phyloP scores from a whole-genome alignment of 2,888 invertebrate genomes.

The Hydropsyche betteni region DNA sequence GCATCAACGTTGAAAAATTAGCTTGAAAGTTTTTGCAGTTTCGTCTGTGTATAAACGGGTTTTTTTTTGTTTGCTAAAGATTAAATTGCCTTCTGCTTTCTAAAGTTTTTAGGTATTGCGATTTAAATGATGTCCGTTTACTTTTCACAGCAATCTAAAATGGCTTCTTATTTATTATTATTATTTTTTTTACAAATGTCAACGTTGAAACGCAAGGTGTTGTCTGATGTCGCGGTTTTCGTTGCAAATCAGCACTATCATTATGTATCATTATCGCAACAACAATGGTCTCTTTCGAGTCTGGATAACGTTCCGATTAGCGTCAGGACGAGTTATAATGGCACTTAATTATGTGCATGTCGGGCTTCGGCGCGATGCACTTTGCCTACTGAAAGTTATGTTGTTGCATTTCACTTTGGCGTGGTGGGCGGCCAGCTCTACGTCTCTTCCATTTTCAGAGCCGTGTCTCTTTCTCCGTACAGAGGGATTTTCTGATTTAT shows the following conservation, averaged over 20 bases:
- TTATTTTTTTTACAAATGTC: conserved; percentile 1
- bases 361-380: too few relatives aligned
- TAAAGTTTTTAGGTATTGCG: conserved; percentile 15
- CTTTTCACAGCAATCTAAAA: too few relatives aligned
- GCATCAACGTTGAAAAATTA: neutral
- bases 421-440: too few relatives aligned
- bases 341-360: conserved; percentile 20
- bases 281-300: conserved; percentile 8
- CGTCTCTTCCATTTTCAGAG: neutral
- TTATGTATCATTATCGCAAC: conserved; percentile 18
- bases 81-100: conserved; percentile 15
- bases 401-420: too few relatives aligned
- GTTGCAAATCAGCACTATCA: conserved; percentile 5
- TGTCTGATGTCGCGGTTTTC: neutral
- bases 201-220: neutral
- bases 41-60: neutral
- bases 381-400: too few relatives aligned
- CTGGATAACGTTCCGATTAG: conserved; percentile 23
- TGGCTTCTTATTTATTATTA: neutral
- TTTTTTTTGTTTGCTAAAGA: neutral
- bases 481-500: conserved; percentile 26
- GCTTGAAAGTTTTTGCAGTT: neutral
- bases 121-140: conserved; percentile 6
- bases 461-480: neutral
- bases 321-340: conserved; percentile 24